These are phyloP conservation scores for Xenopus laevis DNA, from an alignment of 2,113 vertebrate species.

Conservation along the genomic window DNA sequence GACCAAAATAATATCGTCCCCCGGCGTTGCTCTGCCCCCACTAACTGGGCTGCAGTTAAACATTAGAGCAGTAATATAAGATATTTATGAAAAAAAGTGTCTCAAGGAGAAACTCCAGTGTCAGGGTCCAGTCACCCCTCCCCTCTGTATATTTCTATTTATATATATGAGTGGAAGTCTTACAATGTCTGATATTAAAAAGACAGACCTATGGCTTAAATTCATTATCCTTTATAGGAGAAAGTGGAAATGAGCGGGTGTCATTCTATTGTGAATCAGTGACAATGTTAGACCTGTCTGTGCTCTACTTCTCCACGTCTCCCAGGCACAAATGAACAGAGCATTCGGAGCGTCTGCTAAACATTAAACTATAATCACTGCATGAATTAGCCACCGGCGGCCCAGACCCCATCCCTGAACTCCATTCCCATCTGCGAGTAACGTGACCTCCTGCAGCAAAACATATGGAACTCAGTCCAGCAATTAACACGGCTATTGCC, in stretches of 20 bases:
- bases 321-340: conserved; percentile 70
- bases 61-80: background rate
- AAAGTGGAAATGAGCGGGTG: no score
- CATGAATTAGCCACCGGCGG: conserved; percentile 74
- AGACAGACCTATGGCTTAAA: no score
- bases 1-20: conserved; percentile 52
- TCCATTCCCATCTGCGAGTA: conserved; percentile 92
- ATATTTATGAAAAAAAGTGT: background rate
- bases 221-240: no score
- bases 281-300: conserved; percentile 59
- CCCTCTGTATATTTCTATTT: no score
- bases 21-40: no score
- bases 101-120: background rate
- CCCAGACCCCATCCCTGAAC: conserved; percentile 75
- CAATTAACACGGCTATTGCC: conserved; percentile 89
- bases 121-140: no score
- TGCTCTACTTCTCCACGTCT: conserved; percentile 68
- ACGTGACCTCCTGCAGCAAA: conserved; percentile 92
- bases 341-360: conserved; percentile 63
- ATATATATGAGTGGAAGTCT: no score
- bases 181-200: no score
- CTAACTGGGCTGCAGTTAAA: no score
- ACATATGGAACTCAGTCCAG: conserved; percentile 93
- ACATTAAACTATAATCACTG: conserved; percentile 70
- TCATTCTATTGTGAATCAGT: no score